phyloP scores from a whole-genome alignment of 2,888 invertebrate species.

The Ochropacha duplaris region DNA sequence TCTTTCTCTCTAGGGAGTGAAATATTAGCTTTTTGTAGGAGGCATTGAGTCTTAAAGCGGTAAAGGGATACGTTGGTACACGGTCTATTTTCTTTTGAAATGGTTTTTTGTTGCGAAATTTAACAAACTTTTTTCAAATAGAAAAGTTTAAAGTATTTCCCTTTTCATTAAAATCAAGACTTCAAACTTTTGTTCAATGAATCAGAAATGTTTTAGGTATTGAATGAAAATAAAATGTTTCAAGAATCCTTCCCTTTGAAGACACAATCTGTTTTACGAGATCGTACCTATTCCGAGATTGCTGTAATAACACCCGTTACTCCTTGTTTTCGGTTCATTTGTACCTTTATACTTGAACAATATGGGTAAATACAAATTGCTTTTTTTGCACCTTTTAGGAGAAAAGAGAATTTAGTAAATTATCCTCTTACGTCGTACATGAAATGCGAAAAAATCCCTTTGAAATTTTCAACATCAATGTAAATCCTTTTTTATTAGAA shows the following conservation, averaged over 20 bases:
- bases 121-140: too few relatives aligned
- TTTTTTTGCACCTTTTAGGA: slow-evolving; percentile 15
- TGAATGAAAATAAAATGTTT: not conserved
- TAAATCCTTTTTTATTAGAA: not conserved
- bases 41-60: too few relatives aligned
- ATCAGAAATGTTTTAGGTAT: not conserved
- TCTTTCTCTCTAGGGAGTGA: not conserved
- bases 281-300: not conserved
- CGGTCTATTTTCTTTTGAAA: too few relatives aligned
- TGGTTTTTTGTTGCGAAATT: too few relatives aligned
- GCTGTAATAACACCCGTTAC: not conserved
- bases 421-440: not conserved
- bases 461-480: too few relatives aligned
- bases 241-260: not conserved
- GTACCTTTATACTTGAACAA: slow-evolving; percentile 16
- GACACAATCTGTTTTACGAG: not conserved
- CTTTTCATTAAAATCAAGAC: too few relatives aligned
- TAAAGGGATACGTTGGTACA: too few relatives aligned
- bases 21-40: not conserved
- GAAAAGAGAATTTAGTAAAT: slow-evolving; percentile 5
- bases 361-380: slow-evolving; percentile 19
- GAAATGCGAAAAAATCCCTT: not conserved
- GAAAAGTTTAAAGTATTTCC: too few relatives aligned
- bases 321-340: slow-evolving; percentile 23
- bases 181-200: not conserved